These are phyloP conservation scores for Dinoponera quadriceps DNA, from an alignment of 1,140 invertebrate species.

Conservation along the genomic window DNA sequence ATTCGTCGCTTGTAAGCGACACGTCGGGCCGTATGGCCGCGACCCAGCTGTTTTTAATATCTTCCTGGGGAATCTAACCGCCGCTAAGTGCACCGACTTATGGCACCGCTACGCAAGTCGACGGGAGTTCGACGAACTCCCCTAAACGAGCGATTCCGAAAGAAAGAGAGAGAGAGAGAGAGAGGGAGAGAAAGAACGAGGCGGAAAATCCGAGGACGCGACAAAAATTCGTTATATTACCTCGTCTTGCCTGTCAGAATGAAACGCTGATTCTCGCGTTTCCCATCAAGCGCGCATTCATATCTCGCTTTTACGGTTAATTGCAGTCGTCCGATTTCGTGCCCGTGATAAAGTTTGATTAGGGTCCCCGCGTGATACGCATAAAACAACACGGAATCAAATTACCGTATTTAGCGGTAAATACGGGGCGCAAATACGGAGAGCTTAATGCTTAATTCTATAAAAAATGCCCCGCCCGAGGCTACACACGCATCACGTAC, in stretches of 20 bases:
- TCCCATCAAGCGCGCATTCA: not conserved
- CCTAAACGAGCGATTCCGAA: slow-evolving; percentile 32
- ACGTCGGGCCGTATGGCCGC: slow-evolving; percentile 49
- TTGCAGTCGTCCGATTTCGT: slow-evolving; percentile 17
- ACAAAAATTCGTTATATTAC: not conserved
- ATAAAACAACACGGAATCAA: slow-evolving; percentile 34
- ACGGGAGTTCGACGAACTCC: slow-evolving; percentile 61
- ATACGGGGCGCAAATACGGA: slow-evolving; percentile 39
- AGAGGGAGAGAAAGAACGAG: not conserved
- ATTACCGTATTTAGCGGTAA: slow-evolving; percentile 37
- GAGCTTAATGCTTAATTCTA: slow-evolving; percentile 54
- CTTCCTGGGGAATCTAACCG: slow-evolving; percentile 69
- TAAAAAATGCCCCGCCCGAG: slow-evolving; percentile 54
- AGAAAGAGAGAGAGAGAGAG: not conserved
- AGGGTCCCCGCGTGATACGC: not conserved
- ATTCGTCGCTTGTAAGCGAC: slow-evolving; percentile 74
- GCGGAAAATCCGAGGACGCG: not conserved
- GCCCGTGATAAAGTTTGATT: slow-evolving; percentile 15
- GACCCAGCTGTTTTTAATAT: slow-evolving; percentile 80
- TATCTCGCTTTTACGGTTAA: slow-evolving; percentile 25
- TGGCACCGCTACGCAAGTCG: slow-evolving; percentile 39
- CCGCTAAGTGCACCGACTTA: slow-evolving; percentile 67
- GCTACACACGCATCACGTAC: slow-evolving; percentile 43
- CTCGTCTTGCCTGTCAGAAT: not conserved
- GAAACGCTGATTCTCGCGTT: slow-evolving; percentile 4